Evolutionary conservation across 92 coral and sea anemone species (phyloP).

Genomic region (Nematostella vectensis): DNA sequence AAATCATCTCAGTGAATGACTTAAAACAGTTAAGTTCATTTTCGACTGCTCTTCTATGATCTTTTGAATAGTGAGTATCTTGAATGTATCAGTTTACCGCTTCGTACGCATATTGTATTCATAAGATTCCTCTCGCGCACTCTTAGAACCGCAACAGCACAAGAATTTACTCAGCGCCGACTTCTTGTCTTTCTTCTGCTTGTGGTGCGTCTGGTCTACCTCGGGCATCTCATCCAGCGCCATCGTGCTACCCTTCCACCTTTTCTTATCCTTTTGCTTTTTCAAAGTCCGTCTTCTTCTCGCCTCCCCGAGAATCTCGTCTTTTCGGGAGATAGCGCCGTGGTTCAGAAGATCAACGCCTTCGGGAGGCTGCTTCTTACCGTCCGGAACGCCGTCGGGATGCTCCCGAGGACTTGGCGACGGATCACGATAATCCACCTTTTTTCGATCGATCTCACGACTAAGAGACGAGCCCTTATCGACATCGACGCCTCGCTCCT

Average conservation of each 20-base stretch:
- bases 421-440: constrained; percentile 1
- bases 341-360: constrained; percentile 60
- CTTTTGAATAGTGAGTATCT: no score
- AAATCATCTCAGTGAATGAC: no score
- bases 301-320: constrained; percentile 67
- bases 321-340: constrained; percentile 52
- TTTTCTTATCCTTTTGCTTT: constrained; percentile 48
- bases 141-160: constrained; percentile 45
- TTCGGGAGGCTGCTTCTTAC: constrained; percentile 29
- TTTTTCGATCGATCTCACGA: not conserved
- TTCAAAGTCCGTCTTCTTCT: constrained; percentile 64
- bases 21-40: no score
- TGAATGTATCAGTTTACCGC: not conserved
- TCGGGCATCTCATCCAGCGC: constrained; percentile 32
- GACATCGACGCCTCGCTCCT: constrained; percentile 66
- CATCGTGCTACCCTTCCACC: constrained; percentile 3
- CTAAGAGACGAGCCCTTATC: not conserved
- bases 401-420: constrained; percentile 1
- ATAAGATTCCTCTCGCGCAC: not conserved
- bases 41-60: no score
- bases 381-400: constrained; percentile 25
- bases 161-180: constrained; percentile 24
- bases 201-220: constrained; percentile 22
- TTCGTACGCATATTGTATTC: not conserved
- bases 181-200: constrained; percentile 13